phyloP scores from a whole-genome alignment of 2,888 invertebrate species.

The Drosophila histrio region DNA sequence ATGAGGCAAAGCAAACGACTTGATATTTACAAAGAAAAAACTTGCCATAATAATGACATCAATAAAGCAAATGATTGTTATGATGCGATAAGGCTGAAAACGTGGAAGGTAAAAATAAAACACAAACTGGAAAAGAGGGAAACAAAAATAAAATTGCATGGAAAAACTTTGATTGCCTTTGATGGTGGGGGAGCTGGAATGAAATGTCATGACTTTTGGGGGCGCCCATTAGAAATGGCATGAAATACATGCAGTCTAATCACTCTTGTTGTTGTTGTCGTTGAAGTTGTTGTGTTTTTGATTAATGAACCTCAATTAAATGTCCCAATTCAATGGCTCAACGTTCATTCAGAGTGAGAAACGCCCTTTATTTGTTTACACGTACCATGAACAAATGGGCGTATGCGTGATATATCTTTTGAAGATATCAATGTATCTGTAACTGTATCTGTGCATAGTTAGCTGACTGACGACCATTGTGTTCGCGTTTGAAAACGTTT shows the following conservation, averaged over 20 bases:
- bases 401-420: conserved; percentile 54
- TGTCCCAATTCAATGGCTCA: conserved; percentile 37
- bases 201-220: conserved; percentile 64
- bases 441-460: conserved; percentile 4
- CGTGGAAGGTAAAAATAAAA: conserved; percentile 3
- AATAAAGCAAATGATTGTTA: conserved; percentile 71
- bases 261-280: conserved; percentile 19
- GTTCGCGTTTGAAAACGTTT: conserved; percentile 55
- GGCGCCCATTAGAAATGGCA: conserved; percentile 56
- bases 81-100: conserved; percentile 62
- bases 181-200: conserved; percentile 10
- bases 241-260: conserved; percentile 52
- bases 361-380: conserved; percentile 49
- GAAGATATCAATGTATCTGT: conserved; percentile 12
- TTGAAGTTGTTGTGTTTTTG: conserved; percentile 39
- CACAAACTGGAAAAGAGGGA: conserved; percentile 1
- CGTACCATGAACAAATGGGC: conserved; percentile 31
- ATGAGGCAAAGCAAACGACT: conserved; percentile 51
- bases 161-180: conserved; percentile 62
- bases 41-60: conserved; percentile 74
- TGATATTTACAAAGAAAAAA: conserved; percentile 47
- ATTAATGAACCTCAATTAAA: conserved; percentile 73
- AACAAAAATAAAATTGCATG: conserved; percentile 38
- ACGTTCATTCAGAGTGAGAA: conserved; percentile 5
- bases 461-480: conserved; percentile 38